phyloP scores from a whole-genome alignment of 2,113 vertebrate species.

The Danio rerio region GRCz12tu NC_133180.1:68890501-68891000 shows the following conservation, averaged over 20 bases:
- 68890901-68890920: neutral
- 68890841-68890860: neutral
- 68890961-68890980: neutral
- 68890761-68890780: slow-evolving; percentile 1
- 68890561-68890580: slow-evolving; percentile 68
- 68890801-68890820: slow-evolving; percentile 12
- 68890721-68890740: neutral
- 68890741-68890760: slow-evolving; percentile 2
- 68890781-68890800: neutral
- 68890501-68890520: slow-evolving; percentile 44
- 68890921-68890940: neutral
- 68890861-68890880: neutral
- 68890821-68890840: neutral
- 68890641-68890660: slow-evolving; percentile 54
- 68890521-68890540: slow-evolving; percentile 57
- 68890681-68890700: slow-evolving; percentile 50
- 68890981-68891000: neutral
- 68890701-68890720: slow-evolving; percentile 5
- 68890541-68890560: slow-evolving; percentile 68
- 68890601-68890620: slow-evolving; percentile 51
- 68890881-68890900: neutral
- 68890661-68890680: slow-evolving; percentile 51
- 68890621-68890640: slow-evolving; percentile 52
- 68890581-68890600: slow-evolving; percentile 48
- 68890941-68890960: neutral